Evolutionary conservation across 2,797 vertebrate genomes (phyloP).

Genomic region (Thunnus albacares): DNA sequence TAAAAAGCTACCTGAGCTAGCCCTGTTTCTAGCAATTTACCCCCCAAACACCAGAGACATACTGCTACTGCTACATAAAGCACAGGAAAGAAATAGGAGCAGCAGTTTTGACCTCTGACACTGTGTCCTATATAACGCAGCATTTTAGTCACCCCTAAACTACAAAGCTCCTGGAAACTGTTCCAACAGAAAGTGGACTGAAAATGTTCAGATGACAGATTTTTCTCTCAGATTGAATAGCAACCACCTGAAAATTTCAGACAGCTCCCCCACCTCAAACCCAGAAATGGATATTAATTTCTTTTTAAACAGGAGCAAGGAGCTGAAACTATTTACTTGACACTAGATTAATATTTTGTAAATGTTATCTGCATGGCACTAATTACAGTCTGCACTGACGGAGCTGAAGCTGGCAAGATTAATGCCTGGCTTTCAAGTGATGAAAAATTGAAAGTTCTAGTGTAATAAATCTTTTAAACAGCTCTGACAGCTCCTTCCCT

Average conservation of each 20-base stretch:
- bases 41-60: neutral
- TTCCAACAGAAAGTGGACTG: neutral
- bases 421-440: conserved; percentile 50
- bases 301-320: neutral
- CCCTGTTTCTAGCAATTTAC: neutral
- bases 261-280: neutral
- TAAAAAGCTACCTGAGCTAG: neutral
- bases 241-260: neutral
- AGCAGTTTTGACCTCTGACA: conserved; percentile 15
- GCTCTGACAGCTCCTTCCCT: conserved; percentile 57
- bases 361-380: conserved; percentile 13
- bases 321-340: neutral
- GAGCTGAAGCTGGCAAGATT: conserved; percentile 38
- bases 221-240: neutral
- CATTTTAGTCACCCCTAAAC: conserved; percentile 1
- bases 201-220: neutral
- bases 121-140: neutral
- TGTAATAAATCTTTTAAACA: conserved; percentile 63
- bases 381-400: conserved; percentile 27
- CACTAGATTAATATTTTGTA: conserved; percentile 17
- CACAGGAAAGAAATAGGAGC: neutral
- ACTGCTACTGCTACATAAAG: neutral
- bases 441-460: conserved; percentile 49
- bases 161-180: neutral
- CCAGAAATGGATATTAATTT: neutral